Evolutionary conservation across 2,113 vertebrate genomes (phyloP).

Genomic region (Apistogramma diplotaenia): DNA sequence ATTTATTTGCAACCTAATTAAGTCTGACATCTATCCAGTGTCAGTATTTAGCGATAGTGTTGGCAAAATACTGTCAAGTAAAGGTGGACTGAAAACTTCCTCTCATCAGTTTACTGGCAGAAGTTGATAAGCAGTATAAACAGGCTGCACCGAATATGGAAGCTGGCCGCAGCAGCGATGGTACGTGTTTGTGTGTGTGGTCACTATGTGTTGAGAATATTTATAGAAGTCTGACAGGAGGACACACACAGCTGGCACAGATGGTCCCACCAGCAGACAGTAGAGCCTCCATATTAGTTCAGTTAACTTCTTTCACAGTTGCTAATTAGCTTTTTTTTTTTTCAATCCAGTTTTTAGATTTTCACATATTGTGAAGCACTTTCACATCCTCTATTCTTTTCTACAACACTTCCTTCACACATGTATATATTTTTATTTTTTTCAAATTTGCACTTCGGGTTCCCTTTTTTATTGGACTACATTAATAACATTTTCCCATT

Average conservation of each 20-base stretch:
- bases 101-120: conserved; percentile 8
- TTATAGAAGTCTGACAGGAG: conserved; percentile 28
- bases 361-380: neutral
- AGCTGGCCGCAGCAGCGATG: neutral
- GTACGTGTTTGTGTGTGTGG: neutral
- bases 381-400: neutral
- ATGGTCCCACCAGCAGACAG: neutral
- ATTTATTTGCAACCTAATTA: neutral
- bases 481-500: neutral
- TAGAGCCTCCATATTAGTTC: neutral
- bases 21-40: neutral
- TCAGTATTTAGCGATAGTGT: neutral
- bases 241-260: conserved; percentile 1
- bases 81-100: neutral
- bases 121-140: conserved; percentile 1
- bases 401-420: neutral
- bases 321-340: neutral
- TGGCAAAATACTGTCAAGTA: neutral
- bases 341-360: neutral
- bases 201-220: conserved; percentile 10
- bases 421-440: neutral
- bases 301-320: neutral
- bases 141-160: conserved; percentile 6
- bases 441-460: rapidly evolving
- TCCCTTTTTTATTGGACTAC: neutral